Base-by-base conservation (phyloP, 2,888 invertebrate genomes). In the Nebria brevicollis region DNA sequence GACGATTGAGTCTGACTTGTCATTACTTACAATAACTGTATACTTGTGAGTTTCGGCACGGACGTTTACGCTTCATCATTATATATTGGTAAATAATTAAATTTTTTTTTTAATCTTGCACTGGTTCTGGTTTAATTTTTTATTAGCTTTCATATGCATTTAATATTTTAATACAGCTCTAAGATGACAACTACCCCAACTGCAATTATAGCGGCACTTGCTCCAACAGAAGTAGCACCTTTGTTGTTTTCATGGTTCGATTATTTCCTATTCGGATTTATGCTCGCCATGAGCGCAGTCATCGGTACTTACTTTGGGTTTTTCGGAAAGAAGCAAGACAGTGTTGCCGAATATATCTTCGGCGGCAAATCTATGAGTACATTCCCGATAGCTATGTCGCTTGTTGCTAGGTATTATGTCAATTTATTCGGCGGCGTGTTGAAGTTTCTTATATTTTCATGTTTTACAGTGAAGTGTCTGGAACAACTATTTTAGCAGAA, bases 331-430 rank as follows among this genome's bases (percentile, higher is more conserved):
- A 92, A 91, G 82, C 92, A 92, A 85, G 91, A 92, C 82, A 93
- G 93, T 0, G 92, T 94, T 0, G 89, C 91, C 20, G 95, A 95
- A 77, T 95, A 95, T 87, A 88, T 95, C 68, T 91, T 94, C 87
- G 95, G 94, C 26, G 93, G 93, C 11, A 93, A 94, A 87, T 91
- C 92, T 84, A 94, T 95, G 94, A 92, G 92, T 5, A 91, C 93
- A 13, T 90, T 95, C 85, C 95, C 95, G 0, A 92, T 95, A 82
- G 92, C 94, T 0, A 91, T 95, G 88, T 95, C 94, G n/a, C 89
- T 95, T 11, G 92, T 94, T 84, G 93, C 54, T 8, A 54, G 54
- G 54, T 54, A 54, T 54, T 26, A 68, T 54, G 0, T 13, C 34
- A 34, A 34, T 34, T 1, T 5, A 34, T 5, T 5, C 34, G 5